Evolutionary conservation across 2,113 vertebrate species (phyloP).

Genomic region (Paedocypris sp.): DNA sequence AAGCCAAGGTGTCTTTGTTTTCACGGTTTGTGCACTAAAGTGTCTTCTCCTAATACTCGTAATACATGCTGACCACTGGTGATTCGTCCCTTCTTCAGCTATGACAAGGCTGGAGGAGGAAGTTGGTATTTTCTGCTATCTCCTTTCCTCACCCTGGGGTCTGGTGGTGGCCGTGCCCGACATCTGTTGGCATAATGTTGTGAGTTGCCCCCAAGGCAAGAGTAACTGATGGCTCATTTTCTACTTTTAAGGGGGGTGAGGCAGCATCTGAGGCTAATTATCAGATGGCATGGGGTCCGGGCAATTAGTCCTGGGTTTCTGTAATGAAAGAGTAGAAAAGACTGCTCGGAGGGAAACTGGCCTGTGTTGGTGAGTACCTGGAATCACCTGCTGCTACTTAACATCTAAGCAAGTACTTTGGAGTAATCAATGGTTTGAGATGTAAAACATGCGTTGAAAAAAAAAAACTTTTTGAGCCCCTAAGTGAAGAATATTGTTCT

Average conservation of each 20-base stretch:
- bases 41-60: not conserved
- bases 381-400: conserved; percentile 39
- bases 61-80: conserved; percentile 19
- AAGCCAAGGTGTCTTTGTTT: conserved; percentile 22
- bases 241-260: conserved; percentile 23
- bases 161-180: conserved; percentile 34
- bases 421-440: conserved; percentile 38
- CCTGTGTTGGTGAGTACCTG: conserved; percentile 38
- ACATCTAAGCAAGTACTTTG: conserved; percentile 31
- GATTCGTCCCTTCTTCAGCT: conserved; percentile 8
- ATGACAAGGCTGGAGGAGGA: conserved; percentile 7
- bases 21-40: conserved; percentile 16
- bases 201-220: conserved; percentile 36
- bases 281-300: conserved; percentile 35
- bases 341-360: conserved; percentile 20
- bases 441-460: conserved; percentile 8
- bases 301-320: conserved; percentile 40
- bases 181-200: conserved; percentile 47
- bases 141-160: conserved; percentile 15
- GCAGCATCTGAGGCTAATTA: conserved; percentile 41
- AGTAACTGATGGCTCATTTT: conserved; percentile 37
- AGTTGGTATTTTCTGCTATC: conserved; percentile 21
- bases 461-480: too few relatives aligned
- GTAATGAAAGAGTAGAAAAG: conserved; percentile 37
- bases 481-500: too few relatives aligned